Evolutionary conservation across 1,140 invertebrate species (phyloP).

Genomic region (Chelonus insularis): DNA sequence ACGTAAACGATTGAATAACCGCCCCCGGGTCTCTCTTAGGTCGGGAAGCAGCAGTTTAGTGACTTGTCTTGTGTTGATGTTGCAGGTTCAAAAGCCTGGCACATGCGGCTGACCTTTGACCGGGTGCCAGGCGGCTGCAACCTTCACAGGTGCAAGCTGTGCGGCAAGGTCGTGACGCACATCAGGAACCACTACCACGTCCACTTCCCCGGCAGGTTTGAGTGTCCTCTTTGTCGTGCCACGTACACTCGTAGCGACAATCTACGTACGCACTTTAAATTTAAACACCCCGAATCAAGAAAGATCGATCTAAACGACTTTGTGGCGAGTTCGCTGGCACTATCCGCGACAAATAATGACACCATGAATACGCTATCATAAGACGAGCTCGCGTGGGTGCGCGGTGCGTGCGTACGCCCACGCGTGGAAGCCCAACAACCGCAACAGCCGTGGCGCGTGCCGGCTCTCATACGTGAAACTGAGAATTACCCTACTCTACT

Average conservation of each 20-base stretch:
- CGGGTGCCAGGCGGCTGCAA: conserved; percentile 83
- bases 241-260: conserved; percentile 87
- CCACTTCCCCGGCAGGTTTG: conserved; percentile 84
- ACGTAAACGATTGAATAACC: conserved; percentile 11
- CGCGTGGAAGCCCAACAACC: conserved; percentile 26
- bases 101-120: conserved; percentile 89
- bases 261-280: conserved; percentile 85
- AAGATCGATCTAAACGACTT: conserved; percentile 71
- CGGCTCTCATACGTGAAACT: conserved; percentile 23
- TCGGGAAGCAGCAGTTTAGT: conserved; percentile 57
- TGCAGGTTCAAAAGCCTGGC: conserved; percentile 89
- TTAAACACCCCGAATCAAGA: conserved; percentile 84
- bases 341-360: conserved; percentile 60
- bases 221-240: conserved; percentile 83
- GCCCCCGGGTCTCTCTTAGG: conserved; percentile 24
- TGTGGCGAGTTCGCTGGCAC: conserved; percentile 59
- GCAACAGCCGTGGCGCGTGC: conserved; percentile 25
- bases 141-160: conserved; percentile 87
- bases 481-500: conserved; percentile 14
- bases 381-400: conserved; percentile 41
- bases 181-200: conserved; percentile 89
- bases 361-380: conserved; percentile 61
- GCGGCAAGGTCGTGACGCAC: conserved; percentile 88
- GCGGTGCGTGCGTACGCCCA: conserved; percentile 34
- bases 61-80: conserved; percentile 68